Evolutionary conservation across 2,113 vertebrate species (phyloP).

Genomic region (Oryzias celebensis): DNA sequence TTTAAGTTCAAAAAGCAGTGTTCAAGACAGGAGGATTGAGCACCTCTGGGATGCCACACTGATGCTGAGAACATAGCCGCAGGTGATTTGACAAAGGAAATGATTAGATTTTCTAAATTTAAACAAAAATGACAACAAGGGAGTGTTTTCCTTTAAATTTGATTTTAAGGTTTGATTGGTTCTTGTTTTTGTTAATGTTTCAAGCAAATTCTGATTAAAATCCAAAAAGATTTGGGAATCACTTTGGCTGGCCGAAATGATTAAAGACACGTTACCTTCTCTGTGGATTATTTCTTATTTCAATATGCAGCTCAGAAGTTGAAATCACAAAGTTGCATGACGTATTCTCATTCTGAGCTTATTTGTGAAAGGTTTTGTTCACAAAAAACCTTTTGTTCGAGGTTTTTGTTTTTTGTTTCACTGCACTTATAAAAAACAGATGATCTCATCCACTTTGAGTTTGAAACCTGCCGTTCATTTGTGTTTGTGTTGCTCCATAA

Average conservation of each 20-base stretch:
- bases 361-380: constrained; percentile 10
- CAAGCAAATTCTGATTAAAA: constrained; percentile 31
- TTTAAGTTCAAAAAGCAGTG: constrained; percentile 17
- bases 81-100: constrained; percentile 57
- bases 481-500: constrained; percentile 28
- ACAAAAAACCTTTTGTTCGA: no score
- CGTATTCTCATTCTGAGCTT: constrained; percentile 11
- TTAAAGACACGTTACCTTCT: constrained; percentile 33
- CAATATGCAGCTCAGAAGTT: constrained; percentile 25
- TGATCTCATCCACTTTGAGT: constrained; percentile 42
- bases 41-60: constrained; percentile 16
- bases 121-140: constrained; percentile 1
- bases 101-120: constrained; percentile 20
- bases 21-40: constrained; percentile 3
- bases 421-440: constrained; percentile 32
- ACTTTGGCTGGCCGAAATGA: constrained; percentile 42
- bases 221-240: constrained; percentile 37
- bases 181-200: neutral
- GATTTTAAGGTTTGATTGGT: no score
- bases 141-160: no score
- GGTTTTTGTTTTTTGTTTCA: neutral
- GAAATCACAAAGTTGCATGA: neutral
- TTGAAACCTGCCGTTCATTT: constrained; percentile 37
- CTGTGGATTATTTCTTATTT: constrained; percentile 33
- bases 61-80: constrained; percentile 37